phyloP scores from a whole-genome alignment of 2,888 invertebrate genomes.

The Dolomedes plantarius region DNA sequence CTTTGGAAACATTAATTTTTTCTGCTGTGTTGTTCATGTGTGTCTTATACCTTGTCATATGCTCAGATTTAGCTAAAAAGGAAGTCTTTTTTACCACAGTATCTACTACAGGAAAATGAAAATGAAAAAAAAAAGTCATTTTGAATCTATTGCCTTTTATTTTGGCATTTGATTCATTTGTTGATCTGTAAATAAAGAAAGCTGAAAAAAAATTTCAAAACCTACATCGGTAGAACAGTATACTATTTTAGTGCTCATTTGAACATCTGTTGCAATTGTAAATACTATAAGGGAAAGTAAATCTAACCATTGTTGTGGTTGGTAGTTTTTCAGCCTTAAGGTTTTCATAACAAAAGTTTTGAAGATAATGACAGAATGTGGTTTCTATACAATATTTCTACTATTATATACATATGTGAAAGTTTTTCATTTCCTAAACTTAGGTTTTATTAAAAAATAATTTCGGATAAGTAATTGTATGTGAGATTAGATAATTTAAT shows the following conservation, averaged over 20 bases:
- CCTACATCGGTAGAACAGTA: slow-evolving; percentile 14
- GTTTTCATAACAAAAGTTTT: slow-evolving; percentile 14
- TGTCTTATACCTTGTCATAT: slow-evolving; percentile 34
- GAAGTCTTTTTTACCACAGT: slow-evolving; percentile 18
- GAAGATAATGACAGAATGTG: slow-evolving; percentile 1
- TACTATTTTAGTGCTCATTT: slow-evolving; percentile 55
- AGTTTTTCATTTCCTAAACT: slow-evolving; percentile 1
- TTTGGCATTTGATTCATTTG: slow-evolving; percentile 54
- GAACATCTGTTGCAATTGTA: slow-evolving; percentile 48
- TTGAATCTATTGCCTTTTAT: slow-evolving; percentile 39
- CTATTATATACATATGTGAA: slow-evolving; percentile 25
- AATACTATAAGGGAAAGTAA: slow-evolving; percentile 42
- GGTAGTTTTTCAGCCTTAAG: slow-evolving; percentile 28
- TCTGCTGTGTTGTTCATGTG: slow-evolving; percentile 2
- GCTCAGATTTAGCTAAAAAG: slow-evolving; percentile 37
- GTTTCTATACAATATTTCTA: slow-evolving; percentile 26
- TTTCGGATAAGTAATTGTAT: too few species aligned
- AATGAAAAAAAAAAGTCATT: slow-evolving; percentile 15
- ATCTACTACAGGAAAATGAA: slow-evolving; percentile 15
- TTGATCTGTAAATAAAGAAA: slow-evolving; percentile 42
- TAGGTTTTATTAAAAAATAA: slow-evolving; percentile 21
- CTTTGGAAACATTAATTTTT: neutral
- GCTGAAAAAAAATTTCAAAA: slow-evolving; percentile 25
- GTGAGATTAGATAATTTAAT: too few species aligned
- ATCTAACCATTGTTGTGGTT: slow-evolving; percentile 29